Percentiles rank a stretch among this genome's conserved stretches.
Conservation (phyloP, 2,888 invertebrate genomes). For the Callinectes sapidus region DNA sequence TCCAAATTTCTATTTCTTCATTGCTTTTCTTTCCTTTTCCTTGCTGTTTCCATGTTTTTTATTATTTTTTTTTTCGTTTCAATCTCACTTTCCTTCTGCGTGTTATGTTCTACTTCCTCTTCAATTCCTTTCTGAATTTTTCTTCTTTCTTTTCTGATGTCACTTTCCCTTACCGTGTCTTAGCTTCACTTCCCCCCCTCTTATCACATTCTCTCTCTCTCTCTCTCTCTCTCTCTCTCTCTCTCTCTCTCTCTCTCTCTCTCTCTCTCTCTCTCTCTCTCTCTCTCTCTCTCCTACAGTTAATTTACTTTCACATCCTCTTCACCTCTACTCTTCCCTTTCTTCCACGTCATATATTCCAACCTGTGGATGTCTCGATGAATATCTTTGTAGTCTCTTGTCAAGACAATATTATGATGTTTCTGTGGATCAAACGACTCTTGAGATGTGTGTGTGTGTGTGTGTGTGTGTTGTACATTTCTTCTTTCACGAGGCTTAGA, state of each 20-base stretch:
- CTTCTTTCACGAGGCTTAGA: no score
- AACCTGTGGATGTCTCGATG: background rate
- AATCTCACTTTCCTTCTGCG: background rate
- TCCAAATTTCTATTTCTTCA: no score
- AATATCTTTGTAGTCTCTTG: background rate
- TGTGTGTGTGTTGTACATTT: no score
- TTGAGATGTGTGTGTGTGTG: no score
- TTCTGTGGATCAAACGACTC: background rate
- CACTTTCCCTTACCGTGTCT: background rate
- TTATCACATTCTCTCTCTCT: background rate
- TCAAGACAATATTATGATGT: background rate
- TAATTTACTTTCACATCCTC: background rate
- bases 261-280: background rate
- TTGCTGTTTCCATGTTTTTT: background rate
- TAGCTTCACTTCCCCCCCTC: background rate
- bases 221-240: background rate
- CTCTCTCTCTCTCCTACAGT: background rate
- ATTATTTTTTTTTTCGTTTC: background rate
- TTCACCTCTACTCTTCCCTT: background rate
- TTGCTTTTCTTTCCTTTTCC: background rate
- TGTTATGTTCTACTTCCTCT: no score
- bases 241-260: background rate
- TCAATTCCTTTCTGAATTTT: background rate
- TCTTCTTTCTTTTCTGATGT: background rate
- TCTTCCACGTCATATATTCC: background rate